A percentile compares a stretch with the other conserved stretches of the same genome.
These are phyloP conservation scores for Petrocephalus sullivani DNA, from an alignment of 2,797 vertebrate genomes.

Conservation along the genomic window DNA sequence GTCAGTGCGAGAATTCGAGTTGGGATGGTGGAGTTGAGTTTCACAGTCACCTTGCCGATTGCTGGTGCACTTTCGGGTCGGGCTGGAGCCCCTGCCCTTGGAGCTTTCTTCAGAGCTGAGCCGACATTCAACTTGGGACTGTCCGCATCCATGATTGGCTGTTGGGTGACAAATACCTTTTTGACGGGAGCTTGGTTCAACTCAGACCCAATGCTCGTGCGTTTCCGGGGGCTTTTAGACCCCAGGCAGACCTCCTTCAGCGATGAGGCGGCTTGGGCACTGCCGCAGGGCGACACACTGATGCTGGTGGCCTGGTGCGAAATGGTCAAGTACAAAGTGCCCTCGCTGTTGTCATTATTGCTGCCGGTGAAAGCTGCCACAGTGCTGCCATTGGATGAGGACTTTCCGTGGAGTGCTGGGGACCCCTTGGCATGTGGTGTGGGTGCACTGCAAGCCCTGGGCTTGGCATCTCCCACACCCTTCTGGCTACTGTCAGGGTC, in stretches of 20 bases:
- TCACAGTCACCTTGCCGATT: constrained; percentile 61
- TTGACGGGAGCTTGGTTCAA: constrained; percentile 77
- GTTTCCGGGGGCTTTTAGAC: constrained; percentile 80
- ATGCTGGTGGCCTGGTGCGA: constrained; percentile 65
- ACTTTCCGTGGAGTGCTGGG: constrained; percentile 62
- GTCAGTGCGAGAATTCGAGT: constrained; percentile 54
- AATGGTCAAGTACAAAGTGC: constrained; percentile 60
- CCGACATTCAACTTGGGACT: constrained; percentile 49
- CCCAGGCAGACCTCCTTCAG: constrained; percentile 68
- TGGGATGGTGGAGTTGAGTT: constrained; percentile 52
- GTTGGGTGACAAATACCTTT: constrained; percentile 75
- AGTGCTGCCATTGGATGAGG: constrained; percentile 51
- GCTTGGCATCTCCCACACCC: constrained; percentile 51
- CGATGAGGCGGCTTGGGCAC: constrained; percentile 48
- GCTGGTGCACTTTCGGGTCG: constrained; percentile 69
- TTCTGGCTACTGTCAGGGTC: constrained; percentile 49
- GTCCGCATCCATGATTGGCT: constrained; percentile 53
- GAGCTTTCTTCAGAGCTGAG: constrained; percentile 50
- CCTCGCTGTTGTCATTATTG: constrained; percentile 55
- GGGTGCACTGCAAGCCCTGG: constrained; percentile 73
- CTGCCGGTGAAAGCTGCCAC: constrained; percentile 53
- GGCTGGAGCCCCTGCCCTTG: constrained; percentile 53
- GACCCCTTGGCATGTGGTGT: constrained; percentile 64
- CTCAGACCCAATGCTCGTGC: constrained; percentile 72
- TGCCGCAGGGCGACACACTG: constrained; percentile 56